Base-by-base conservation (phyloP, 2,113 vertebrate species). In the Pardalotus punctatus region DNA sequence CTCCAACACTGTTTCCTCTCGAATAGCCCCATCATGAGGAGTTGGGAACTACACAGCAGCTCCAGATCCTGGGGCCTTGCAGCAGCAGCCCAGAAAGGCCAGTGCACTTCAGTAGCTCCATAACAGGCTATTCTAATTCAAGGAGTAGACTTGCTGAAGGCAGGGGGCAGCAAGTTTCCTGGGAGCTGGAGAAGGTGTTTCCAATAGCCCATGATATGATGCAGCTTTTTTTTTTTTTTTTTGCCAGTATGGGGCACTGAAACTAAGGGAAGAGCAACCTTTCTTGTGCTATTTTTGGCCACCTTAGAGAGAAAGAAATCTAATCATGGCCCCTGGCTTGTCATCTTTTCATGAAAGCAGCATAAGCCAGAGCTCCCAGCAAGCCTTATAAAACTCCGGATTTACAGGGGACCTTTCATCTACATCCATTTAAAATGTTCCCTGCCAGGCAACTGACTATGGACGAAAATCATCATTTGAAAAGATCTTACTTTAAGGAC, bases 401-500 rank as follows among this genome's bases (percentile, higher is more conserved):
- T 97, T 97, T 95, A 96, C 86, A 92, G 87, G 92, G 79, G 93
- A 95, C 38, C 96, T 97, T 97, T 97, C 91, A 96, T 97, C 91
- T 94, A 83, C 89, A 96, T 95, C 94, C 97, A 94, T 97, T 97
- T 95, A 96, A 96, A 97, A 95, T 95, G 94, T 91, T 93, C 83
- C 96, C 96, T 96, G 97, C 93, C 69, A 92, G 96, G 94, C 93
- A 85, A 88, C 76, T 69, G 88, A 91, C 88, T 92, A 81, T 51
- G 67, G 65, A 93, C 0, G 21, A 92, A 97, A 97, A 96, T 91
- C 91, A 69, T 91, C 71, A 64, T 96, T 96, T 94, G 93, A 95
- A 96, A 96, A 97, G 93, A 77, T 92, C 98, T 98, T 98, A 99
- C 99, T 99, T 99, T 93, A 99, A 98, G 80, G 98, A 98, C 93